Base-by-base conservation (phyloP, 2,113 vertebrate genomes). In the Chaetorhynchus papuensis region DNA sequence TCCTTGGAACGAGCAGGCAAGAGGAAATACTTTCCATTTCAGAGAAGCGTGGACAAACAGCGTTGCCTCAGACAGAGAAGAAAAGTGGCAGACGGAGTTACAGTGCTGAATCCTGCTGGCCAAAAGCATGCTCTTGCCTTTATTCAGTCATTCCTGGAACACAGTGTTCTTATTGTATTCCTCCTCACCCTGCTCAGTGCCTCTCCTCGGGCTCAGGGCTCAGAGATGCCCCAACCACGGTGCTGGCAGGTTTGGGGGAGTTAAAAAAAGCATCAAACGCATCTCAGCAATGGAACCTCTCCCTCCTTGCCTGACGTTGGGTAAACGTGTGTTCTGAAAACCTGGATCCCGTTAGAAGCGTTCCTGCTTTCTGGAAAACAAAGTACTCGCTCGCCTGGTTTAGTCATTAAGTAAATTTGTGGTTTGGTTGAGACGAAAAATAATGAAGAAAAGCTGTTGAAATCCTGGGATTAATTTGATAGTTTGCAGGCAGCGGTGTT, bases 381-480 rank as follows among this genome's bases (percentile, higher is more conserved):
- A 97, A 96, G 95, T 69, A 57, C 94, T 94, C 3, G 1, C 93
- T 95, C 2, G 87, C 93, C 95, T 97, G 96, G 87, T 96, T 96
- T 96, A 97, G 97, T 97, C 97, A 97, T 98, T 97, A 98, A 97
- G 96, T 96, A 97, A 96, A 97, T 94, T 93, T 96, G 95, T 97
- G 96, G 95, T 97, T 97, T 96, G 95, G 78, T 97, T 95, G 95
- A 97, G 94, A 97, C 31, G 31, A 96, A 91, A 89, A 96, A 95
- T 97, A 97, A 98, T 97, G 97, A 97, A 96, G 96, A 97, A 97
- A 98, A 97, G 97, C 97, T 97, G 97, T 97, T 94, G 97, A 96
- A 97, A 97, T 94, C 94, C 93, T 15, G 2, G 84, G 88, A 96
- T 97, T 97, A 96, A 93, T 97, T 93, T 95, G 93, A 95, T 95